Evolutionary conservation across 2,888 invertebrate species (phyloP).

Genomic region (Scaptomyza flava): DNA sequence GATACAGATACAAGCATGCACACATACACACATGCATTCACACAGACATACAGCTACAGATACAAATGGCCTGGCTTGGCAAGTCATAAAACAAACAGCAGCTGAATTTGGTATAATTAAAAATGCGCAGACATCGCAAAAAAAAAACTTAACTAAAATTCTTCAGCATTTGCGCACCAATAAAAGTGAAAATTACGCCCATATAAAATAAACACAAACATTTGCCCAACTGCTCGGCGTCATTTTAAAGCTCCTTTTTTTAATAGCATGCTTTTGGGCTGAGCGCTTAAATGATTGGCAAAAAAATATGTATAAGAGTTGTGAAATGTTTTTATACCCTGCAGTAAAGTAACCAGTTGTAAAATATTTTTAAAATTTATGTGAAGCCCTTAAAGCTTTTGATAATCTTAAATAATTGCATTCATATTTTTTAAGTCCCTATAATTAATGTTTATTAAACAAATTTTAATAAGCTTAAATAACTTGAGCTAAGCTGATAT

Average conservation of each 20-base stretch:
- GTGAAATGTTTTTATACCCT: slow-evolving; percentile 16
- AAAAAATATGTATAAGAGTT: not conserved
- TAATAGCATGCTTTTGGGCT: slow-evolving; percentile 17
- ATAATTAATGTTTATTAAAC: no score
- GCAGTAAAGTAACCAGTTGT: not conserved
- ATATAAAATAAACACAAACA: slow-evolving; percentile 41
- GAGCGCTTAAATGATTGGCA: slow-evolving; percentile 15
- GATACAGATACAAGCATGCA: slow-evolving; percentile 6
- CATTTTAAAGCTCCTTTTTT: slow-evolving; percentile 22
- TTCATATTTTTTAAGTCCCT: no score
- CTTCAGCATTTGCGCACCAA: slow-evolving; percentile 44
- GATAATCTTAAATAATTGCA: no score
- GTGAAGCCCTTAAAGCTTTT: no score
- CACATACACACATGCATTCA: not conserved
- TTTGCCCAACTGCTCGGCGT: slow-evolving; percentile 7
- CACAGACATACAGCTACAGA: not conserved
- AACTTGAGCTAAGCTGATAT: no score
- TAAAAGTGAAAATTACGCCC: slow-evolving; percentile 64
- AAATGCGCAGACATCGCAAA: slow-evolving; percentile 65
- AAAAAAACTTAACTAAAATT: slow-evolving; percentile 48
- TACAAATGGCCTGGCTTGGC: slow-evolving; percentile 5
- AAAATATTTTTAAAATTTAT: no score
- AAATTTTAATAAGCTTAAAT: no score
- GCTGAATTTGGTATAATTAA: slow-evolving; percentile 52
- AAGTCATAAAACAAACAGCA: slow-evolving; percentile 38